Conservation (phyloP, 2,888 invertebrate species). For the Halictus quadricinctus region DNA sequence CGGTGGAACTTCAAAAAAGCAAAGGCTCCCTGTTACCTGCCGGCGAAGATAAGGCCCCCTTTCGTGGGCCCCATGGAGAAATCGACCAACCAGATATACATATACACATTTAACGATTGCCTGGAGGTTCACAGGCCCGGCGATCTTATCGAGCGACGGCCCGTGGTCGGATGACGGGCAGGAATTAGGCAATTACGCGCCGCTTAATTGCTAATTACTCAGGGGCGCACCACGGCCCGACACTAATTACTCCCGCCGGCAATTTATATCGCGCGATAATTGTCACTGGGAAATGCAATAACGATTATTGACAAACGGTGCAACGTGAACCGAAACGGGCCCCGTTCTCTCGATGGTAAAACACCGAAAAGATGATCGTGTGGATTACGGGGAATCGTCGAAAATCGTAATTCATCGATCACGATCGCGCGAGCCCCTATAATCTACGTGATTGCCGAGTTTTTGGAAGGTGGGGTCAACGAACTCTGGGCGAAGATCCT, state of each 20-base stretch:
- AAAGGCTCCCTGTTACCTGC: constrained; percentile 63
- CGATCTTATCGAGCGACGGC: constrained; percentile 69
- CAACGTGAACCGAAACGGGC: not conserved
- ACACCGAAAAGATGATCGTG: constrained; percentile 24
- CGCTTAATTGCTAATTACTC: constrained; percentile 67
- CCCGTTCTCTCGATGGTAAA: not conserved
- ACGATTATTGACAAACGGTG: not conserved
- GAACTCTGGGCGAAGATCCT: constrained; percentile 34
- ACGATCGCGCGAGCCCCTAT: constrained; percentile 45
- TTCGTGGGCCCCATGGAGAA: constrained; percentile 42
- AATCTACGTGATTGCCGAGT: constrained; percentile 56
- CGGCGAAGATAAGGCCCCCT: constrained; percentile 49
- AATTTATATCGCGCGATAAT: constrained; percentile 65
- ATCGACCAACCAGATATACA: constrained; percentile 51
- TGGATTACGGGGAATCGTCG: constrained; percentile 55
- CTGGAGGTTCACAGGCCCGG: constrained; percentile 41
- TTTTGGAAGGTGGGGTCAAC: constrained; percentile 50
- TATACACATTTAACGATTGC: constrained; percentile 59
- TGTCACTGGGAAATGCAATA: constrained; percentile 27
- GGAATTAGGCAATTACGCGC: constrained; percentile 73
- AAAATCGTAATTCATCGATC: constrained; percentile 61
- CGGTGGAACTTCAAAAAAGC: constrained; percentile 46
- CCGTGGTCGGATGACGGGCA: constrained; percentile 69
- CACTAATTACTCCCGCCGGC: constrained; percentile 67
- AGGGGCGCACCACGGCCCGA: constrained; percentile 51